Percentiles rank a stretch among this genome's conserved stretches.
Conservation (phyloP, 2,113 vertebrate species). For the Microcebus lehilahytsara region DNA sequence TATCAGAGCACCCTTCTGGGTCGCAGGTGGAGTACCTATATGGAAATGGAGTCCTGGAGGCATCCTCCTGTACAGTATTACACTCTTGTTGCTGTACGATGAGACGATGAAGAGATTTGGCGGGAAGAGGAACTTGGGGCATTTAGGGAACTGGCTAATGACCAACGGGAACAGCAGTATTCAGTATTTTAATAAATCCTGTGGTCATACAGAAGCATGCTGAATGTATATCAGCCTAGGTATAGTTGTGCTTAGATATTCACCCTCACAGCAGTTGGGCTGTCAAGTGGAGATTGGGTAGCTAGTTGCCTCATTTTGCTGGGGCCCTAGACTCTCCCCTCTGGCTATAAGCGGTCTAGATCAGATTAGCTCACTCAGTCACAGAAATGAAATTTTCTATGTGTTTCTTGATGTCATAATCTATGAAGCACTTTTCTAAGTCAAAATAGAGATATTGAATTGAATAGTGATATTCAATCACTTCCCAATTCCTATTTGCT, state of each 20-base stretch:
- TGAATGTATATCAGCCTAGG: neutral
- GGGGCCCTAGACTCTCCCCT: rapidly evolving
- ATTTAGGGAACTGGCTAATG: neutral
- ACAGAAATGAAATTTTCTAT: neutral
- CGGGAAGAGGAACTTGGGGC: neutral
- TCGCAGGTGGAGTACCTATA: neutral
- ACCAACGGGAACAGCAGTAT: neutral
- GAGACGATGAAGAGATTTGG: neutral
- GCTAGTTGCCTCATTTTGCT: rapidly evolving
- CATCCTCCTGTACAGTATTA: too few species aligned
- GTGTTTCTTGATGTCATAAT: neutral
- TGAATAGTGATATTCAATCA: neutral
- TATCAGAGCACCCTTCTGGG: neutral
- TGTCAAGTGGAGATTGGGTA: neutral
- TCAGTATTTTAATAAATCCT: neutral
- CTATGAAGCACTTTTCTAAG: neutral
- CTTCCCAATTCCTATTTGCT: neutral
- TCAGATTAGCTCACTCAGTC: neutral
- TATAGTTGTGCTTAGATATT: neutral
- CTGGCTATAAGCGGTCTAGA: neutral
- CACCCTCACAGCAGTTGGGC: rapidly evolving
- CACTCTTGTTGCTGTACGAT: rapidly evolving
- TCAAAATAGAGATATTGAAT: neutral
- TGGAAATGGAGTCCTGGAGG: neutral
- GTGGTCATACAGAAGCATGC: rapidly evolving